These are phyloP conservation scores for Mormyrus hasselquistii DNA, from an alignment of 2,797 vertebrate species.

Conservation along the genomic window DNA sequence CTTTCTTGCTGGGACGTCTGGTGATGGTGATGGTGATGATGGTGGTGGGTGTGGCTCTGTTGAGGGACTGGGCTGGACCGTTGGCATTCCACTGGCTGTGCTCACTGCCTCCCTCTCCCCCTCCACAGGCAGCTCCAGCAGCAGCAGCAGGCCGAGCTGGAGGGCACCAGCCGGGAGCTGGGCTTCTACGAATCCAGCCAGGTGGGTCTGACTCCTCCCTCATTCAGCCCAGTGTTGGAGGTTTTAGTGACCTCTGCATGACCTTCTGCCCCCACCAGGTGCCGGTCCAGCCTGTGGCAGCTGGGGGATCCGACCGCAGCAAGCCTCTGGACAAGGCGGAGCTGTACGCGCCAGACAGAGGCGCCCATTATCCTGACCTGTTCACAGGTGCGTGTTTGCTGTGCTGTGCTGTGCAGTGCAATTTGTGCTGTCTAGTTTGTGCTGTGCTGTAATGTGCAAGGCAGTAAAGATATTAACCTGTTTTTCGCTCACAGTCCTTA, in stretches of 20 bases:
- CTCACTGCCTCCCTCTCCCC: neutral
- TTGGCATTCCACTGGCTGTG: conserved; percentile 16
- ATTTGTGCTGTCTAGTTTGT: neutral
- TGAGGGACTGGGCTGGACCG: conserved; percentile 23
- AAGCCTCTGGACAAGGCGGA: conserved; percentile 77
- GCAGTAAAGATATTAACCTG: neutral
- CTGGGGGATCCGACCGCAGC: conserved; percentile 65
- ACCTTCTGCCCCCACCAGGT: conserved; percentile 51
- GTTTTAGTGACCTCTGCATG: neutral
- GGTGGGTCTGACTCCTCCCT: conserved; percentile 45
- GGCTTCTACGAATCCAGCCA: conserved; percentile 59
- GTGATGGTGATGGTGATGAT: conserved; percentile 48
- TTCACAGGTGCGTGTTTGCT: conserved; percentile 47
- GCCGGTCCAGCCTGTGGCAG: conserved; percentile 64
- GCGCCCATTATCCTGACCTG: conserved; percentile 57
- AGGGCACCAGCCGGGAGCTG: conserved; percentile 70
- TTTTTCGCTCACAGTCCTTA: neutral
- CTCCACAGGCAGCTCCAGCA: conserved; percentile 74
- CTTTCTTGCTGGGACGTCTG: neutral
- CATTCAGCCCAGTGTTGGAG: neutral
- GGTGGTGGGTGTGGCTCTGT: conserved; percentile 45
- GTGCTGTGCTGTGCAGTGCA: neutral
- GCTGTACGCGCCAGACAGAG: conserved; percentile 66
- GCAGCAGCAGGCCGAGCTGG: conserved; percentile 68
- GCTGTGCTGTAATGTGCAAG: neutral